Base-by-base conservation (phyloP, 2,113 vertebrate genomes). In the Oryzias melastigma region DNA sequence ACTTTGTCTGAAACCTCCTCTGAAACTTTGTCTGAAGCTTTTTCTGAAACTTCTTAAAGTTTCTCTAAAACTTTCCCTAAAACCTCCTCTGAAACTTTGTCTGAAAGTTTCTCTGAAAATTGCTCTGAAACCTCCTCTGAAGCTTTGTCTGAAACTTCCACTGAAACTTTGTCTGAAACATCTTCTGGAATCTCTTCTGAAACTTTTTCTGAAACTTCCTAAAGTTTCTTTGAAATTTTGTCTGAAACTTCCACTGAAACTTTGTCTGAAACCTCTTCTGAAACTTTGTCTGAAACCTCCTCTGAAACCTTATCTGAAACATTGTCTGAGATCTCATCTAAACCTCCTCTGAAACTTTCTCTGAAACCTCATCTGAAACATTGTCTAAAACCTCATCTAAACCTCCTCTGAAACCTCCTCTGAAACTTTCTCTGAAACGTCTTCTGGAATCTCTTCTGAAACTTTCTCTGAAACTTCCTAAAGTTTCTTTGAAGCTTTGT, bases 321-420 rank as follows among this genome's bases (percentile, higher is more conserved):
- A 5, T 27, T 5, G 5, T 6, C 25, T 8, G 29, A 29, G 7
- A 47, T 14, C 52, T 53, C 45, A 52, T 63, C 4, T 29, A 7
- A 29, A 29, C 27, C 7, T 29, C 27, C 27, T 5, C 27, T 29
- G 27, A 29, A 29, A 29, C 27, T 29, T 29, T 7, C 27, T 29
- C 27, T 29, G 5, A 29, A 5, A 29, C 27, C 7, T 29, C 27
- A 4, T 5, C 6, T 29, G 7, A 0, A 8, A 44, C 27, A 7
- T 29, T 29, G 4, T 29, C 72, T 18, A 53, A 75, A 74, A 61
- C 20, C 24, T 50, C n/a, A 14, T 25, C 24, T 25, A 25, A 25
- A 25, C 0, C 59, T 65, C n/a, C n/a, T n/a, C n/a, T n/a, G 27
- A 29, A 29, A 62, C 70, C 16, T 14, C 17, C 62, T 51, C 7